Evolutionary conservation across 2,888 invertebrate species (phyloP).

Genomic region (Drosophila mulleri): DNA sequence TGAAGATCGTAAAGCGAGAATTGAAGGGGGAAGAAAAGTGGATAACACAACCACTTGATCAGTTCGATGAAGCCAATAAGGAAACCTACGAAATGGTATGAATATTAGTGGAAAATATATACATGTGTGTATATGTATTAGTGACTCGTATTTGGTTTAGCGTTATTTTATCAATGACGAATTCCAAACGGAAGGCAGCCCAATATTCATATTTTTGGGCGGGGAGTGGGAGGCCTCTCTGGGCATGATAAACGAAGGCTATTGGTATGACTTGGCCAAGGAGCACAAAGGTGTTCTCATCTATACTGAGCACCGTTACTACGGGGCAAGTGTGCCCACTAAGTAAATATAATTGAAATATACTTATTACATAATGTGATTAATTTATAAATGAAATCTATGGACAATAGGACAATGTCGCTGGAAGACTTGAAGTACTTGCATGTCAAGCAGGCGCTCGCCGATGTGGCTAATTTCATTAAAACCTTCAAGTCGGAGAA

Average conservation of each 20-base stretch:
- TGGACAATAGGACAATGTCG: slow-evolving; percentile 85
- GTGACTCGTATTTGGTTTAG: slow-evolving; percentile 36
- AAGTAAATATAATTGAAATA: slow-evolving; percentile 85
- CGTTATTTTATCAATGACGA: slow-evolving; percentile 86
- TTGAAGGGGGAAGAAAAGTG: slow-evolving; percentile 78
- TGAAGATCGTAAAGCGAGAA: slow-evolving; percentile 25
- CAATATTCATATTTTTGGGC: slow-evolving; percentile 89
- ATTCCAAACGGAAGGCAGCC: slow-evolving; percentile 85
- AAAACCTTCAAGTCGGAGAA: slow-evolving; percentile 83
- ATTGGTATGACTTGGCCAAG: slow-evolving; percentile 87
- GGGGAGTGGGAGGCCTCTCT: slow-evolving; percentile 89
- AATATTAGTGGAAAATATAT: background rate
- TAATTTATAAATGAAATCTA: background rate
- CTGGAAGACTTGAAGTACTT: slow-evolving; percentile 87
- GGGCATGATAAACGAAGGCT: slow-evolving; percentile 87
- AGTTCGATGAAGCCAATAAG: slow-evolving; percentile 87
- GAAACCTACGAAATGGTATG: slow-evolving; percentile 86
- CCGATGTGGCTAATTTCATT: slow-evolving; percentile 89
- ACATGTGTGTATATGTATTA: background rate
- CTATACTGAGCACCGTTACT: slow-evolving; percentile 93
- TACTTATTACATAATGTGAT: no score
- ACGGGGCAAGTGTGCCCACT: slow-evolving; percentile 90
- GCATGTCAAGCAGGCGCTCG: slow-evolving; percentile 88
- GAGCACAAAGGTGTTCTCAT: slow-evolving; percentile 88
- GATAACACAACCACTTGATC: slow-evolving; percentile 87